Percentiles rank a stretch among this genome's conserved stretches.
phyloP scores from a whole-genome alignment of 1,140 invertebrate genomes.

The Neodiprion virginianus region DNA sequence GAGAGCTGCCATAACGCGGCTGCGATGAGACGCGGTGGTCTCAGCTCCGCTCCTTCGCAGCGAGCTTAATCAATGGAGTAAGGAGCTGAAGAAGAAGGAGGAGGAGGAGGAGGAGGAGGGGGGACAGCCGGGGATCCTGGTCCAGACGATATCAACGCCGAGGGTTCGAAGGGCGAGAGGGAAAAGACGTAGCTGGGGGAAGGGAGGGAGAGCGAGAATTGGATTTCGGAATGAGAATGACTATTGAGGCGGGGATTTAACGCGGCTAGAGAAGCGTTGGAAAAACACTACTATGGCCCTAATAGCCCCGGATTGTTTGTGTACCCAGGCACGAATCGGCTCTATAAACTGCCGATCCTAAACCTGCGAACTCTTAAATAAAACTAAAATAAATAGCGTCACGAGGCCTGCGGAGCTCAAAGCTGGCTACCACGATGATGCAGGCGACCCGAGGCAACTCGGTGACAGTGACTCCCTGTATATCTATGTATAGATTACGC shows the following conservation, averaged over 20 bases:
- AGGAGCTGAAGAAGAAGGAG: too few species aligned
- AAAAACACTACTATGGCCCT: constrained; percentile 7
- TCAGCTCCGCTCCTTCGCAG: not conserved
- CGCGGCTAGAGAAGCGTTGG: not conserved
- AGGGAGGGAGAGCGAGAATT: too few species aligned
- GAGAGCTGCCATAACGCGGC: not conserved
- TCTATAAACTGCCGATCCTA: constrained; percentile 5
- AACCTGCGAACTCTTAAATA: constrained; percentile 3
- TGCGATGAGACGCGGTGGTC: not conserved
- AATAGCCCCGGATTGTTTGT: constrained; percentile 12
- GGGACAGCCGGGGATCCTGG: too few species aligned
- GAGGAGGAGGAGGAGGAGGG: too few species aligned
- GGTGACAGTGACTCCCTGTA: too few species aligned
- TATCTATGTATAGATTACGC: too few species aligned
- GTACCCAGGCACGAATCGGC: not conserved
- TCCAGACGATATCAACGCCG: too few species aligned
- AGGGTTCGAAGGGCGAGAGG: too few species aligned
- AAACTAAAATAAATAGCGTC: constrained; percentile 6
- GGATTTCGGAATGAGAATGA: not conserved
- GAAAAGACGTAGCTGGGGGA: too few species aligned
- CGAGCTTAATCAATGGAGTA: not conserved
- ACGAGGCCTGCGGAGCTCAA: not conserved
- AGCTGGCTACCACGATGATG: not conserved
- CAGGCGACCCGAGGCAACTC: too few species aligned
- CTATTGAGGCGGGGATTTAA: not conserved